These are phyloP conservation scores for Caenorhabditis latens DNA, from an alignment of 1,140 invertebrate genomes.

Conservation along the genomic window DNA sequence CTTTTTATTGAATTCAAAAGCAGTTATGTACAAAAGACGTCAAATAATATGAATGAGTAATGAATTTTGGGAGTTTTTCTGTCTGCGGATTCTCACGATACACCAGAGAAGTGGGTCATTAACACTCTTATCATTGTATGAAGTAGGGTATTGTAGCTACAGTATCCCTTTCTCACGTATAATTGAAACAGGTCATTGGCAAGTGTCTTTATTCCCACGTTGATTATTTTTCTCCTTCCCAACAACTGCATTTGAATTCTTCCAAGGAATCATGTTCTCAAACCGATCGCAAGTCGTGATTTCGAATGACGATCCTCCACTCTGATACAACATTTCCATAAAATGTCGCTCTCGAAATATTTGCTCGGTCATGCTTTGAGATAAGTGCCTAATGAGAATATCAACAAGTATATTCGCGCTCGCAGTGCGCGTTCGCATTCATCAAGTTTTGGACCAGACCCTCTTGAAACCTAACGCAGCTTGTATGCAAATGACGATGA, in stretches of 20 bases:
- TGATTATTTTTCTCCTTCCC: too few relatives aligned
- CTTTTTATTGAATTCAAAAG: too few relatives aligned
- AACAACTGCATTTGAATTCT: neutral
- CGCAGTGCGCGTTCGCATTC: slow-evolving; percentile 34
- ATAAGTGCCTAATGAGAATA: slow-evolving; percentile 53
- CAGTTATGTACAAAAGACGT: too few relatives aligned
- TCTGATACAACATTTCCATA: slow-evolving; percentile 48
- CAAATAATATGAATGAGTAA: too few relatives aligned
- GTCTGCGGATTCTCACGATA: too few relatives aligned
- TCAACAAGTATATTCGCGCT: slow-evolving; percentile 52
- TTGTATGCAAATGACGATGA: slow-evolving; percentile 49
- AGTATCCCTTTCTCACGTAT: too few relatives aligned
- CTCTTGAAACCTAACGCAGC: slow-evolving; percentile 51
- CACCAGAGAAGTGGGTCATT: too few relatives aligned
- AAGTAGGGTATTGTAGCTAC: too few relatives aligned
- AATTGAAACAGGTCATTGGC: too few relatives aligned
- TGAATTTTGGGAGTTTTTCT: too few relatives aligned
- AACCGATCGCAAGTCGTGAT: slow-evolving; percentile 39
- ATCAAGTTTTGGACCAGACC: slow-evolving; percentile 5
- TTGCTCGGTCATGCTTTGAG: slow-evolving; percentile 48
- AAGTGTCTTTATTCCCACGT: too few relatives aligned
- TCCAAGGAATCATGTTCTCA: neutral
- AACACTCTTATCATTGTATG: too few relatives aligned
- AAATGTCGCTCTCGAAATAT: slow-evolving; percentile 28
- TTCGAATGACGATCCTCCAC: slow-evolving; percentile 22